A percentile compares a stretch with the other conserved stretches of the same genome.
These are phyloP conservation scores for Zelleria hepariella DNA, from an alignment of 2,888 invertebrate genomes.

Conservation along the genomic window DNA sequence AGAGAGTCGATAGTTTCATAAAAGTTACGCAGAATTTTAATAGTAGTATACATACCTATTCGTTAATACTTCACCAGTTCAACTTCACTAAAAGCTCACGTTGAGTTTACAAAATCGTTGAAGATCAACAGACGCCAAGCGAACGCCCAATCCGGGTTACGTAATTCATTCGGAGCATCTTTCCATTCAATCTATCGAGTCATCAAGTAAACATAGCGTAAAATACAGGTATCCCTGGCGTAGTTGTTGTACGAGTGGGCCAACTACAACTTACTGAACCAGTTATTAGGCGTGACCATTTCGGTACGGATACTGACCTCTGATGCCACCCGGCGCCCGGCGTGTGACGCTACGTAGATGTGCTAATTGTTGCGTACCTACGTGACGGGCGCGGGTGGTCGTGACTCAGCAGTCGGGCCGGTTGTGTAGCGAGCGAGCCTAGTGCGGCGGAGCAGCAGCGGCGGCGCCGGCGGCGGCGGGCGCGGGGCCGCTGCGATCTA, in stretches of 20 bases:
- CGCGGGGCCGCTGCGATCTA: slow-evolving; percentile 30
- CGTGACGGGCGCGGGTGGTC: slow-evolving; percentile 20
- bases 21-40: too few relatives aligned
- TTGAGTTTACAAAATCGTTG: neutral
- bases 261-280: slow-evolving; percentile 67
- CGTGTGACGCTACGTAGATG: slow-evolving; percentile 48
- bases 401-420: slow-evolving; percentile 58
- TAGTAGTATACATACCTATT: too few relatives aligned
- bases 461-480: slow-evolving; percentile 21
- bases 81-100: neutral
- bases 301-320: slow-evolving; percentile 72
- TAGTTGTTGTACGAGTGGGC: slow-evolving; percentile 62
- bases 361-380: slow-evolving; percentile 60
- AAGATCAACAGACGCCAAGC: neutral
- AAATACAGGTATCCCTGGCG: slow-evolving; percentile 63
- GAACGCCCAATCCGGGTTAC: slow-evolving; percentile 9
- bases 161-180: slow-evolving; percentile 21
- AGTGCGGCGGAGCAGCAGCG: slow-evolving; percentile 1
- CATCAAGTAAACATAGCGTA: slow-evolving; percentile 62
- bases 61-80: too few relatives aligned
- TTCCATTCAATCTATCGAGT: slow-evolving; percentile 53
- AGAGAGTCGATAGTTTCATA: too few relatives aligned
- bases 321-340: slow-evolving; percentile 58
- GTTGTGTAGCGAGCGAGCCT: slow-evolving; percentile 37
- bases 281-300: slow-evolving; percentile 73